These are phyloP conservation scores for Noctuana brunneofusca DNA, from an alignment of 2,888 invertebrate genomes.

Conservation along the genomic window DNA sequence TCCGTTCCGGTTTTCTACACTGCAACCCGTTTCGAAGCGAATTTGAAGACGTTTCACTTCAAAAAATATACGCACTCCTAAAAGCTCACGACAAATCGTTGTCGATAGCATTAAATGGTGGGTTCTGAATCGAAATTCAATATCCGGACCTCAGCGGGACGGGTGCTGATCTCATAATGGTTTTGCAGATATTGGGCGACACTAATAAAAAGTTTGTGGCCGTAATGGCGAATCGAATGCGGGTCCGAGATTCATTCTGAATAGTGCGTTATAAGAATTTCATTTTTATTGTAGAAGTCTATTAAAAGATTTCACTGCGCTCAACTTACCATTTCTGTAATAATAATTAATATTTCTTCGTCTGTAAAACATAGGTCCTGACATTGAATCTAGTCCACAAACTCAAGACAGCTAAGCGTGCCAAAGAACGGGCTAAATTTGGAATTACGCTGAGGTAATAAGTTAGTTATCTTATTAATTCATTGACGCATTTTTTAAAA, in stretches of 20 bases:
- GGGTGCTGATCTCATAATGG: slow-evolving; percentile 45
- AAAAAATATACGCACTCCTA: slow-evolving; percentile 1
- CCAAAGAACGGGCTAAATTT: too few relatives aligned
- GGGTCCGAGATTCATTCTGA: not conserved
- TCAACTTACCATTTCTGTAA: not conserved
- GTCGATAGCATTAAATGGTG: not conserved
- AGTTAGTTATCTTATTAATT: too few relatives aligned
- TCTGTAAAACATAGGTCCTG: too few relatives aligned
- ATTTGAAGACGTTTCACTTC: too few relatives aligned
- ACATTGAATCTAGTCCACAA: too few relatives aligned
- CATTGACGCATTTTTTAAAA: too few relatives aligned
- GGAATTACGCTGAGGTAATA: too few relatives aligned
- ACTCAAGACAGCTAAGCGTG: too few relatives aligned
- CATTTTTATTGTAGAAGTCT: not conserved
- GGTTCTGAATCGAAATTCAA: slow-evolving; percentile 48
- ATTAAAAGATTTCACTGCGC: too few relatives aligned
- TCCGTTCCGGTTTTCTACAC: too few relatives aligned
- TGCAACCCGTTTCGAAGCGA: too few relatives aligned
- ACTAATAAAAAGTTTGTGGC: slow-evolving; percentile 37
- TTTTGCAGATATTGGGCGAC: slow-evolving; percentile 40
- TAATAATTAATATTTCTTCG: too few relatives aligned
- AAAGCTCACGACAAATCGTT: slow-evolving; percentile 1
- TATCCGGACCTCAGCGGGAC: slow-evolving; percentile 41
- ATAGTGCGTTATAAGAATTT: not conserved
- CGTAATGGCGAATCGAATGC: slow-evolving; percentile 7